Conservation (phyloP, 2,797 vertebrate species). For the Chaenodraco wilsoni region DNA sequence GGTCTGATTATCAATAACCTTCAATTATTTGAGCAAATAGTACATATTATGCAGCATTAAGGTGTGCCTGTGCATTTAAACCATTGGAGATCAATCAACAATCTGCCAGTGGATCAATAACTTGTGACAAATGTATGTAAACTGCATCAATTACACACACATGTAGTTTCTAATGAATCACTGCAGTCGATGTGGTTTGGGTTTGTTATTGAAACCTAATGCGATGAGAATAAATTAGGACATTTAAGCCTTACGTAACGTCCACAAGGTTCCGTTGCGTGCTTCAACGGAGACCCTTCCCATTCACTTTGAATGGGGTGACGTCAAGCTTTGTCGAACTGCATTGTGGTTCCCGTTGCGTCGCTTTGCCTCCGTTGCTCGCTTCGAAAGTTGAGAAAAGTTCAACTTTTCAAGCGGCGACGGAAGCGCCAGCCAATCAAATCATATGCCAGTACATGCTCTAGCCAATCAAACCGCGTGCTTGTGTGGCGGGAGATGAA, state of each 20-base stretch:
- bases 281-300: too few species aligned
- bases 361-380: too few species aligned
- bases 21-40: conserved; percentile 16
- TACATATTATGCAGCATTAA: conserved; percentile 37
- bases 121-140: conserved; percentile 48
- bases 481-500: too few species aligned
- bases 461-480: too few species aligned
- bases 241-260: not conserved
- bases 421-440: too few species aligned
- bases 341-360: too few species aligned
- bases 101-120: conserved; percentile 50
- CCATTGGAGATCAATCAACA: conserved; percentile 56
- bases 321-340: too few species aligned
- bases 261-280: too few species aligned
- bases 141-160: conserved; percentile 30
- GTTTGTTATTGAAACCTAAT: conserved; percentile 6
- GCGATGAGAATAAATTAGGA: conserved; percentile 10
- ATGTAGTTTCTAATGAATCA: conserved; percentile 37
- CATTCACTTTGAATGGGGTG: too few species aligned
- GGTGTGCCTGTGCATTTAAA: conserved; percentile 26
- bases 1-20: conserved; percentile 65
- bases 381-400: too few species aligned
- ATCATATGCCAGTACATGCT: too few species aligned
- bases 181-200: conserved; percentile 18
- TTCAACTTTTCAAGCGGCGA: too few species aligned